These are phyloP conservation scores for Antitype chi DNA, from an alignment of 2,888 invertebrate genomes.

Conservation along the genomic window DNA sequence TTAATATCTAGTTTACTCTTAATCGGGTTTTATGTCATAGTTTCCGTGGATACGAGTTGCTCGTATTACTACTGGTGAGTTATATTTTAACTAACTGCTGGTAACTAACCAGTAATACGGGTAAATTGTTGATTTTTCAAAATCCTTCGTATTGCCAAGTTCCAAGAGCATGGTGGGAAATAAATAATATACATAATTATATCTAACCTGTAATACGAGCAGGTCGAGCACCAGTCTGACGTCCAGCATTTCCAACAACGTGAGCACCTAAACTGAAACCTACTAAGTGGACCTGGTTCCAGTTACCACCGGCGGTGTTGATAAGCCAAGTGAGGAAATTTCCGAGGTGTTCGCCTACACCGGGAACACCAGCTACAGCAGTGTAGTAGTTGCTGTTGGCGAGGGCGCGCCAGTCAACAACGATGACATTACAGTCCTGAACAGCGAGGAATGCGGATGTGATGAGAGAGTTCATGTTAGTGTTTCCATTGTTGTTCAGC, in stretches of 20 bases:
- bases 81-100: too few species aligned
- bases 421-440: conserved; percentile 81
- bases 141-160: background rate
- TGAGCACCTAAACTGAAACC: conserved; percentile 88
- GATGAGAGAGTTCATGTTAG: conserved; percentile 71
- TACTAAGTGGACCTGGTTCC: conserved; percentile 83
- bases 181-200: too few species aligned
- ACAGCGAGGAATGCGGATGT: conserved; percentile 75
- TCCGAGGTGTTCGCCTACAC: conserved; percentile 80
- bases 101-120: too few species aligned
- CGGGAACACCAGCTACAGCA: conserved; percentile 77
- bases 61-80: too few species aligned
- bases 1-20: too few species aligned
- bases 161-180: background rate
- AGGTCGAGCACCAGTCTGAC: conserved; percentile 67
- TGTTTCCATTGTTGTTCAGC: conserved; percentile 78
- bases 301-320: conserved; percentile 78
- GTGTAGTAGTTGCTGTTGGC: conserved; percentile 73
- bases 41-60: too few species aligned
- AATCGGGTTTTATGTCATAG: too few species aligned
- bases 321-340: conserved; percentile 83
- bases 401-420: conserved; percentile 81
- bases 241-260: conserved; percentile 81
- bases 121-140: too few species aligned
- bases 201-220: conserved; percentile 77